These are phyloP conservation scores for Leptinotarsa texana DNA, from an alignment of 1,140 invertebrate species.

Conservation along the genomic window DNA sequence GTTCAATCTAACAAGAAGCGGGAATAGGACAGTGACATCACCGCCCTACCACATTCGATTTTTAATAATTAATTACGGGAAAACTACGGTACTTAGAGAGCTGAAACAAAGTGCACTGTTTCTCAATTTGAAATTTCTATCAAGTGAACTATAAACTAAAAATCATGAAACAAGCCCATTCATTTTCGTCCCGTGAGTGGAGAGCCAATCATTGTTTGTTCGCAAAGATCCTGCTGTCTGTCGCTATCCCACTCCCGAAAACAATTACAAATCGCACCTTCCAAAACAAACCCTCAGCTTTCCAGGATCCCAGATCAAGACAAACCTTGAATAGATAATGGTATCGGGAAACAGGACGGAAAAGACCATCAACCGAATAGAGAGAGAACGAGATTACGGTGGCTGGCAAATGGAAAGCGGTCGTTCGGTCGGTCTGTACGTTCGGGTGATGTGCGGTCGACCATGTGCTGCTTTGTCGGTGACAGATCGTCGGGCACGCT, in stretches of 20 bases:
- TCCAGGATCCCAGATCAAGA: background rate
- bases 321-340: background rate
- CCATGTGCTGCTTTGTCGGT: slow-evolving; percentile 30
- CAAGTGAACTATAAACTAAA: too few relatives aligned
- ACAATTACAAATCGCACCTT: background rate
- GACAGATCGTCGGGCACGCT: slow-evolving; percentile 31
- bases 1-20: too few relatives aligned
- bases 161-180: too few relatives aligned
- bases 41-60: too few relatives aligned
- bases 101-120: too few relatives aligned
- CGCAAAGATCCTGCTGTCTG: too few relatives aligned
- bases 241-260: background rate
- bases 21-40: too few relatives aligned
- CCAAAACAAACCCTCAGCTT: background rate
- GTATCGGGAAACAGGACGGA: background rate
- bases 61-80: too few relatives aligned
- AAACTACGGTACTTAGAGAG: too few relatives aligned
- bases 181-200: too few relatives aligned
- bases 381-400: background rate
- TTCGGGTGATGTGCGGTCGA: slow-evolving; percentile 19
- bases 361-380: background rate
- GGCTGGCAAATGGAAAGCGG: background rate
- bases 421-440: slow-evolving; percentile 3
- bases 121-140: too few relatives aligned
- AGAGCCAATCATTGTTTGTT: too few relatives aligned